Evolutionary conservation across 2,113 vertebrate species (phyloP).

Genomic region (Melanostigma gelatinosum): DNA sequence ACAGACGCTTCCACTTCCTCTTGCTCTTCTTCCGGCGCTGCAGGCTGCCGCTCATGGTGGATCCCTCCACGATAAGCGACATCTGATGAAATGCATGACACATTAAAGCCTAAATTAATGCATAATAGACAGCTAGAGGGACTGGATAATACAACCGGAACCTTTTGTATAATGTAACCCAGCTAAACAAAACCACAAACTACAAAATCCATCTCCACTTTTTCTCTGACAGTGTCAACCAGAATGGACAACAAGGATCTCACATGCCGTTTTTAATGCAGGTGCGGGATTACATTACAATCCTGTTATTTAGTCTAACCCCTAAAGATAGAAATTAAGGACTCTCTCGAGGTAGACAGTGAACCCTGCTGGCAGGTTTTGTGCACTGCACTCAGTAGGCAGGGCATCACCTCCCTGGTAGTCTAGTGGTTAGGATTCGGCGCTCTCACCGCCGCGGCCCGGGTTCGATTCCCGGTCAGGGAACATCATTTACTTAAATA

Average conservation of each 20-base stretch:
- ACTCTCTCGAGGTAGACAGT: neutral
- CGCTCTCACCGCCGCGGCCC: conserved; percentile 72
- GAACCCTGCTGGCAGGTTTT: conserved; percentile 1
- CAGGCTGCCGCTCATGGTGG: conserved; percentile 89
- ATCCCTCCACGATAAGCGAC: conserved; percentile 88
- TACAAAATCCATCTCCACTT: neutral
- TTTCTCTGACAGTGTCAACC: neutral
- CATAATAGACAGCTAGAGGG: neutral
- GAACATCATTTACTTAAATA: neutral
- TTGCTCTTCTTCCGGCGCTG: conserved; percentile 92
- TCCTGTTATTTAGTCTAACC: neutral
- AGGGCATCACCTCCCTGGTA: conserved; percentile 42
- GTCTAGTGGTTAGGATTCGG: conserved; percentile 79
- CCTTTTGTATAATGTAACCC: neutral
- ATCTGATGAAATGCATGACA: conserved; percentile 78
- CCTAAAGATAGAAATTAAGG: neutral
- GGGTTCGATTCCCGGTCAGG: conserved; percentile 76
- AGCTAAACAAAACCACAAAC: neutral
- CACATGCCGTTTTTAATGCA: neutral
- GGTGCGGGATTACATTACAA: neutral
- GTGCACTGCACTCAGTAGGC: accelerated
- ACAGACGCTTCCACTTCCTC: conserved; percentile 95
- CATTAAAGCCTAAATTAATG: conserved; percentile 6
- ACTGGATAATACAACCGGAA: no score
- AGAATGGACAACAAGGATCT: neutral